Percentiles rank a stretch among this genome's conserved stretches.
These are phyloP conservation scores for Drosophila tsacasi DNA, from an alignment of 1,140 invertebrate species.

Conservation along the genomic window DNA sequence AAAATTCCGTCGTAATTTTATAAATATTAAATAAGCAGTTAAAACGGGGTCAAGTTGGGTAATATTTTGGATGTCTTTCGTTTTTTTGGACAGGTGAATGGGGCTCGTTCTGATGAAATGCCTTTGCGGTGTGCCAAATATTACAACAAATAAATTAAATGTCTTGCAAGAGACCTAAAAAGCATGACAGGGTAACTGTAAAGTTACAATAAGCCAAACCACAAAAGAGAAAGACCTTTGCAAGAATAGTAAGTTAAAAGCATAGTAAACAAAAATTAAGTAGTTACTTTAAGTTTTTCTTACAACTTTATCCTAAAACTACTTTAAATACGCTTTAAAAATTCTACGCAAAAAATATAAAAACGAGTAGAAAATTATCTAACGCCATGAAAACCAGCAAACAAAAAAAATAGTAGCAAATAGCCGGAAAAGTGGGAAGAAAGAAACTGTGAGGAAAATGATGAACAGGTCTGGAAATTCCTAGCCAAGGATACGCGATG, in stretches of 20 bases:
- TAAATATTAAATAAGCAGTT: conserved; percentile 58
- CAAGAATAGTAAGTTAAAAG: not conserved
- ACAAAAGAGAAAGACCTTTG: conserved; percentile 5
- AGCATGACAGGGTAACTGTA: conserved; percentile 24
- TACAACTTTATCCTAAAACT: not conserved
- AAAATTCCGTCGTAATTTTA: conserved; percentile 25
- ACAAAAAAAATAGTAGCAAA: not conserved
- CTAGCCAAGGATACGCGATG: conserved; percentile 2
- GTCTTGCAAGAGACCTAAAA: conserved; percentile 1
- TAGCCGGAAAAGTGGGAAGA: conserved; percentile 6
- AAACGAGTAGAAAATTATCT: not conserved
- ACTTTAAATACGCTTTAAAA: not conserved
- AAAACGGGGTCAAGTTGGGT: conserved; percentile 42
- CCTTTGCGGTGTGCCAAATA: conserved; percentile 32
- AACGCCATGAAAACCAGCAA: not conserved
- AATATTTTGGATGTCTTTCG: conserved; percentile 22
- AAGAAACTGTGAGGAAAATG: conserved; percentile 8
- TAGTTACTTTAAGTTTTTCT: not conserved
- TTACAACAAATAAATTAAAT: conserved; percentile 13
- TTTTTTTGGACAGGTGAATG: conserved; percentile 30
- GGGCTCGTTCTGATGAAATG: conserved; percentile 43
- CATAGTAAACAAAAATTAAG: not conserved
- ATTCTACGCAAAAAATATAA: not conserved
- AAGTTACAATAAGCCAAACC: conserved; percentile 33
- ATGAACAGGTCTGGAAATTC: conserved; percentile 12